These are phyloP conservation scores for Zelleria hepariella DNA, from an alignment of 2,888 invertebrate species.

Conservation along the genomic window DNA sequence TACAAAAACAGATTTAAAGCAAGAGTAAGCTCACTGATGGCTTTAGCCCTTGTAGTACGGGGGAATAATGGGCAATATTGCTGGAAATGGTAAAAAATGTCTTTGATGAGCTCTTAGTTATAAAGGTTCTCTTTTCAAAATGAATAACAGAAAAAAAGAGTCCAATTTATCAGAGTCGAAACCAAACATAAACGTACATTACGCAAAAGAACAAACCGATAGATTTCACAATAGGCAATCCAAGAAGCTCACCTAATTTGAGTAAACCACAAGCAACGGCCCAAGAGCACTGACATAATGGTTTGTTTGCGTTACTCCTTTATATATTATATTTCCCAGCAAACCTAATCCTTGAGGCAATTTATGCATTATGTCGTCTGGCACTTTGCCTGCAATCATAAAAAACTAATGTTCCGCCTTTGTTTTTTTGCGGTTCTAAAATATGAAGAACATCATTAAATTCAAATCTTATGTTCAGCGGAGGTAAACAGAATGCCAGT, in stretches of 20 bases:
- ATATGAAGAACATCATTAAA: neutral
- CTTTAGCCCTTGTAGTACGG: too few relatives aligned
- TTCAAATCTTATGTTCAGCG: neutral
- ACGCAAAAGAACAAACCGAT: too few relatives aligned
- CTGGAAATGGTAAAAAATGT: too few relatives aligned
- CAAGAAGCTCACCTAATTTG: neutral
- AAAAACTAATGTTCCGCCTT: neutral
- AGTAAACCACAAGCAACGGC: neutral
- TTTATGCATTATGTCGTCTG: neutral
- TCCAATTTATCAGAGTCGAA: too few relatives aligned
- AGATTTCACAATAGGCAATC: too few relatives aligned
- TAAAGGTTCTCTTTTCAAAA: too few relatives aligned
- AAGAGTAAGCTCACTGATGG: too few relatives aligned
- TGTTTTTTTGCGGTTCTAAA: neutral
- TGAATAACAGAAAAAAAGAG: too few relatives aligned
- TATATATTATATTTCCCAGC: constrained; percentile 9
- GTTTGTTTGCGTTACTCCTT: neutral
- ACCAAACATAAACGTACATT: too few relatives aligned
- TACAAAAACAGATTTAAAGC: too few relatives aligned
- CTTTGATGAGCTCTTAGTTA: too few relatives aligned
- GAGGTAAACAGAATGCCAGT: neutral
- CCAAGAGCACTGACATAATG: neutral
- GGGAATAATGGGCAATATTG: too few relatives aligned
- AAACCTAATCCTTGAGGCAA: constrained; percentile 9
- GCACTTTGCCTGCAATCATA: constrained; percentile 3